Evolutionary conservation across 1,140 invertebrate species (phyloP), one percentile per base, ranked within the genome.

Genomic region (Rhynchophorus ferrugineus): DNA sequence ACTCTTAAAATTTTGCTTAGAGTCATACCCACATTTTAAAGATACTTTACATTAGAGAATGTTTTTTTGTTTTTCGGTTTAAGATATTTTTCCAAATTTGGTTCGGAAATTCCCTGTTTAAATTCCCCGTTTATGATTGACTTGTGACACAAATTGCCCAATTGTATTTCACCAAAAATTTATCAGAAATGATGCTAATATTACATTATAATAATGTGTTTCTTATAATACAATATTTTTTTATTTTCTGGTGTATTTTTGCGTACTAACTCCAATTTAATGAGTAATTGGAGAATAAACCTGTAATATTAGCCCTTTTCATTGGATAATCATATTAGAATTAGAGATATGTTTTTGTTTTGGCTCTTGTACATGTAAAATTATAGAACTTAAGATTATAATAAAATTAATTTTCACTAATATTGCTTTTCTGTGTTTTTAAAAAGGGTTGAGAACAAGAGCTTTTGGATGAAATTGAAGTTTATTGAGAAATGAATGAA

Each of bases 391-490:
- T 57, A 64, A 56, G 54, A 65, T 44, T 46, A 57, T 46, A 14
- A 44, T n/a, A 65, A 59, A 52, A 55, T 61, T 42, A 46, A 56
- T 57, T 58, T 55, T 56, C 51, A 67, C 65, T 67, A 67, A 67
- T 66, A 56, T 64, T 59, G 61, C 60, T 67, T 67, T 64, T 60
- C 46, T 67, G 60, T 64, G 59, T 61, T 64, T 63, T 67, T 61
- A 56, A 67, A 65, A 67, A 67, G 65, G 65, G 58, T 63, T 66
- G 59, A 58, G 56, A 64, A 62, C 63, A 68, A 61, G 64, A 66
- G 61, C 60, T 62, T 61, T 63, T 59, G 66, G 63, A 65, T 68
- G 64, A 68, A 65, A 61, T 65, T 64, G 59, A 65, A 61, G 61
- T 61, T 61, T 63, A 56, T 61, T 52, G 49, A 56, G 36, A 48